Evolutionary conservation across 2,888 invertebrate species (phyloP).

Genomic region (Cheiracanthium punctorium): DNA sequence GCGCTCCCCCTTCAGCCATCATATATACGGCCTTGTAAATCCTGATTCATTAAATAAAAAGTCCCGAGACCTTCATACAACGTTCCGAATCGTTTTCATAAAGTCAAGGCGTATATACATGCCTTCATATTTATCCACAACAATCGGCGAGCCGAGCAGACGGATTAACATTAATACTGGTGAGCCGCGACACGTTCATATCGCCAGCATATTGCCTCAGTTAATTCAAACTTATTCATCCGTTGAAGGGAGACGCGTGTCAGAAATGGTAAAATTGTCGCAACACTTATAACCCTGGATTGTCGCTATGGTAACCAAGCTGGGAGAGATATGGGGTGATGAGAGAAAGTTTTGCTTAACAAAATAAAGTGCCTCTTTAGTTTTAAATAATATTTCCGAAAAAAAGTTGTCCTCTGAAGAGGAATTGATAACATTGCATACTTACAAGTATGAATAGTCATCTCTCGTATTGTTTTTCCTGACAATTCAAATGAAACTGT

Average conservation of each 20-base stretch:
- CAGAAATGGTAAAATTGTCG: slow-evolving; percentile 44
- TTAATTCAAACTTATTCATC: slow-evolving; percentile 66
- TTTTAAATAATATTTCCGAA: too few species aligned
- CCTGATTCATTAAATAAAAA: slow-evolving; percentile 3
- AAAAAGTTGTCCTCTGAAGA: too few species aligned
- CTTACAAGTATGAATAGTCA: too few species aligned
- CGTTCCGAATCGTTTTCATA: not conserved
- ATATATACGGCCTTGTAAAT: not conserved
- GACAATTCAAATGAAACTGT: too few species aligned
- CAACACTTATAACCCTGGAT: not conserved
- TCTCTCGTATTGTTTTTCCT: too few species aligned
- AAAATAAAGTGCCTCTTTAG: not conserved
- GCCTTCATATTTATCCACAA: slow-evolving; percentile 38
- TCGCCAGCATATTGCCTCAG: slow-evolving; percentile 41
- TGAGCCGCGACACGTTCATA: slow-evolving; percentile 14
- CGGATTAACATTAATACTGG: slow-evolving; percentile 61
- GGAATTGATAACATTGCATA: too few species aligned
- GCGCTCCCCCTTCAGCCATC: not conserved
- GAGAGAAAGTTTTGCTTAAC: not conserved
- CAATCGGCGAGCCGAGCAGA: slow-evolving; percentile 26
- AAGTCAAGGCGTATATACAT: slow-evolving; percentile 22
- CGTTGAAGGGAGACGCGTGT: slow-evolving; percentile 41
- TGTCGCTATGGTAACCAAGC: not conserved
- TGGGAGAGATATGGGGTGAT: not conserved
- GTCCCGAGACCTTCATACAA: not conserved